phyloP scores from a whole-genome alignment of 2,888 invertebrate species.

The Xestia xanthographa region DNA sequence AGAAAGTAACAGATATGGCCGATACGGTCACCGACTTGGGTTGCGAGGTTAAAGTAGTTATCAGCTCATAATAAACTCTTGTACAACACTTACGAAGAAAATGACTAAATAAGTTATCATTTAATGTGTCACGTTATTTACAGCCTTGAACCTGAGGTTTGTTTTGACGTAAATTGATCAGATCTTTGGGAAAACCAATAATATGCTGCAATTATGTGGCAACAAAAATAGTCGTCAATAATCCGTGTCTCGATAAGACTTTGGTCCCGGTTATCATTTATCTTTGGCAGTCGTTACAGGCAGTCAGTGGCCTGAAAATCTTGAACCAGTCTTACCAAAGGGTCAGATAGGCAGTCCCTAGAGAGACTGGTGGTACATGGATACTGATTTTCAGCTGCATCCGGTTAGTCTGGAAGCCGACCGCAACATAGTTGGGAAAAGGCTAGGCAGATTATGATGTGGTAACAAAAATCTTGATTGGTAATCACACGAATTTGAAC shows the following conservation, averaged over 20 bases:
- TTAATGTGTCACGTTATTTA: slow-evolving; percentile 1
- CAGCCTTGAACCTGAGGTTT: slow-evolving; percentile 8
- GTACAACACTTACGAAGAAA: slow-evolving; percentile 1
- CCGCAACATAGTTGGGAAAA: background rate
- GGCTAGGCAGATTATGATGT: background rate
- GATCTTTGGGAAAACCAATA: background rate
- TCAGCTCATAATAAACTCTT: slow-evolving; percentile 27
- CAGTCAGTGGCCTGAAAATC: background rate
- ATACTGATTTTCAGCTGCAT: background rate
- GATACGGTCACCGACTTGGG: slow-evolving; percentile 40
- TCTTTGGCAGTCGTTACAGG: background rate
- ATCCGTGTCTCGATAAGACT: background rate
- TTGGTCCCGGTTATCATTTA: background rate
- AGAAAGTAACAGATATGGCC: slow-evolving; percentile 19
- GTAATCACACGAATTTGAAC: no score
- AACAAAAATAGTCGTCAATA: background rate
- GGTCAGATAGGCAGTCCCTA: no score
- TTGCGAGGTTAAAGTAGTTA: slow-evolving; percentile 30
- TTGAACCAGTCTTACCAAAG: background rate
- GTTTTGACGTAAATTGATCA: slow-evolving; percentile 8
- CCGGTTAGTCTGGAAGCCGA: background rate
- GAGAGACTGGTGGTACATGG: no score
- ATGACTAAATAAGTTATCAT: slow-evolving; percentile 23
- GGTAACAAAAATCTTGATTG: no score
- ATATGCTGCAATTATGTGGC: background rate